A percentile compares a stretch with the other conserved stretches of the same genome.
These are phyloP conservation scores for Scylla paramamosain DNA, from an alignment of 1,140 invertebrate species.

Conservation along the genomic window DNA sequence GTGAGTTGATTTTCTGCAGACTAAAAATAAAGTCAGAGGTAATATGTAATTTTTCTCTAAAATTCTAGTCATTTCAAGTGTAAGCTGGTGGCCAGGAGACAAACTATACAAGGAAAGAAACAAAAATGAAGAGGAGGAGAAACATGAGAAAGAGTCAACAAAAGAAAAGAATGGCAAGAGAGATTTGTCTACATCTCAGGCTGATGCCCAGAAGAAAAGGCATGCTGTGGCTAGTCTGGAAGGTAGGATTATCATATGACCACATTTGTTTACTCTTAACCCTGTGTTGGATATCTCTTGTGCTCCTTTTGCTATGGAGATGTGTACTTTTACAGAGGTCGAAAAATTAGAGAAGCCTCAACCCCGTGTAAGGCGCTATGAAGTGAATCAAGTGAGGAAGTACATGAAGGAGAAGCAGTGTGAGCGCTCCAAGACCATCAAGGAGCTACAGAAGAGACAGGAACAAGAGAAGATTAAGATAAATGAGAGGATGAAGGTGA, in stretches of 20 bases:
- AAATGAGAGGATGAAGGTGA: slow-evolving; percentile 64
- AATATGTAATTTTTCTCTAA: neutral
- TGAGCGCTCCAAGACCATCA: slow-evolving; percentile 18
- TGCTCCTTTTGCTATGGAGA: too few relatives aligned
- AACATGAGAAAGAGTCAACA: slow-evolving; percentile 67
- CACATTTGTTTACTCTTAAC: too few relatives aligned
- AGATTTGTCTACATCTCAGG: slow-evolving; percentile 46
- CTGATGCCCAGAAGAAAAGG: neutral
- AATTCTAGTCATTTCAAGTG: slow-evolving; percentile 43
- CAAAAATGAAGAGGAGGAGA: slow-evolving; percentile 58
- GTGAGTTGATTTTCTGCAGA: neutral
- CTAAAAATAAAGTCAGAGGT: neutral
- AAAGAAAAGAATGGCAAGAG: slow-evolving; percentile 58
- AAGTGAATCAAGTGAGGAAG: slow-evolving; percentile 46
- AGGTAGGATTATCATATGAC: neutral
- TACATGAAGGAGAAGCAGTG: slow-evolving; percentile 58
- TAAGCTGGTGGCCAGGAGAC: slow-evolving; percentile 65
- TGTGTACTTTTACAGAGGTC: neutral
- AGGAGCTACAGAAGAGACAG: slow-evolving; percentile 31
- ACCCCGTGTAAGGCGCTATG: slow-evolving; percentile 42
- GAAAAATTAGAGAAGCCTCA: slow-evolving; percentile 28
- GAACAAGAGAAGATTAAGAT: slow-evolving; percentile 49
- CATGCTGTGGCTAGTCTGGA: neutral
- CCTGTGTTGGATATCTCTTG: too few relatives aligned
- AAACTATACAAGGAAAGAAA: neutral